Evolutionary conservation across 2,888 invertebrate species (phyloP).

Genomic region (Lasioglossum vierecki): DNA sequence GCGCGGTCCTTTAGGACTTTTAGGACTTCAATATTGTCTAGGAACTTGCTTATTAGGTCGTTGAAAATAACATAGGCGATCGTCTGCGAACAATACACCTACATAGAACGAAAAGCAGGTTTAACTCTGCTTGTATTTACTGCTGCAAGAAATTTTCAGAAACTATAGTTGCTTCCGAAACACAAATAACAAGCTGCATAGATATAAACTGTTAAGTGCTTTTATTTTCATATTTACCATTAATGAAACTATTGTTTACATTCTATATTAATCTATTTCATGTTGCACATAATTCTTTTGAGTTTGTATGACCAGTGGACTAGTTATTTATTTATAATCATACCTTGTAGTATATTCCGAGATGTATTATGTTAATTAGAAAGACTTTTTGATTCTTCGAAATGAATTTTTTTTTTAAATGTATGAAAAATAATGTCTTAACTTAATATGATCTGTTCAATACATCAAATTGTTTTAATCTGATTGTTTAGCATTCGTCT

Average conservation of each 20-base stretch:
- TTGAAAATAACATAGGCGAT: constrained; percentile 40
- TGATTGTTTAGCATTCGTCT: too few species aligned
- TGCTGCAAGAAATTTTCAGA: neutral
- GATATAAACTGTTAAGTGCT: neutral
- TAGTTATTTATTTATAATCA: neutral
- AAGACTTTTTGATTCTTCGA: neutral
- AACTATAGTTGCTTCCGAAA: neutral
- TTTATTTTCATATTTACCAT: neutral
- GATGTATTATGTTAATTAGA: neutral
- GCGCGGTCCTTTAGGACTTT: constrained; percentile 30
- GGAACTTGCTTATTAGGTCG: constrained; percentile 51
- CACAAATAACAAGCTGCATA: neutral
- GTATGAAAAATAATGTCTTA: neutral
- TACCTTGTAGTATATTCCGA: neutral
- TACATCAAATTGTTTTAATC: neutral
- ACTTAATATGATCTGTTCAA: neutral
- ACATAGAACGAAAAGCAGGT: neutral
- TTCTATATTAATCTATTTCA: neutral
- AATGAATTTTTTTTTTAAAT: too few species aligned
- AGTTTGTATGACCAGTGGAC: too few species aligned
- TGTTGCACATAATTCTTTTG: neutral
- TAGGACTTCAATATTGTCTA: constrained; percentile 40
- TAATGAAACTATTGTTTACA: neutral
- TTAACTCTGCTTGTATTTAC: neutral
- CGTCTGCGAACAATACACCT: neutral